Conservation (phyloP, 1,140 invertebrate species). For the Drosophila erecta region DNA sequence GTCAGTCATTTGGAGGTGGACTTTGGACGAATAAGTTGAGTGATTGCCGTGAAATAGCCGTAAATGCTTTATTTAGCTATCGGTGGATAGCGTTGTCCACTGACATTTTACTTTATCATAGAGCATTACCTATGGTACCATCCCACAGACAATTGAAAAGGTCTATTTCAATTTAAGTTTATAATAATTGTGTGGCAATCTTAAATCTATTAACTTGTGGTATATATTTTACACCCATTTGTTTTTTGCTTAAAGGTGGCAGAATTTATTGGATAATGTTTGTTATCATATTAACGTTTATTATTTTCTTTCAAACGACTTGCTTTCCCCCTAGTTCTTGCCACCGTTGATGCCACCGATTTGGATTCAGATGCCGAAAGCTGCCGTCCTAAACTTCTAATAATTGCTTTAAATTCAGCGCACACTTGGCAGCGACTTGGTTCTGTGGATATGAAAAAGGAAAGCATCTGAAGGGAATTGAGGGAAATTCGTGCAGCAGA, state of each 20-base stretch:
- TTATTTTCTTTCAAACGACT: background rate
- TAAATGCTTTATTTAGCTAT: conserved; percentile 11
- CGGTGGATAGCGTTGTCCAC: background rate
- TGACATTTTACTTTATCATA: background rate
- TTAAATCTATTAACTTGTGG: too few relatives aligned
- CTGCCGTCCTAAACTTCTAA: conserved; percentile 40
- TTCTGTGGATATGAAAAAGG: conserved; percentile 10
- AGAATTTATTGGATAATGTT: too few relatives aligned
- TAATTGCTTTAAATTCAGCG: conserved; percentile 46
- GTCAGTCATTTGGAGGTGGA: conserved; percentile 31
- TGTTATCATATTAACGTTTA: too few relatives aligned
- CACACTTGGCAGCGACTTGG: conserved; percentile 32
- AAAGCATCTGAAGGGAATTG: conserved; percentile 44
- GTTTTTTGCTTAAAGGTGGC: too few relatives aligned
- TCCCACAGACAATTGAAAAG: too few relatives aligned
- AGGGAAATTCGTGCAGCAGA: conserved; percentile 27
- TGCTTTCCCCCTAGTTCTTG: background rate
- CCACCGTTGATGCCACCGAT: background rate
- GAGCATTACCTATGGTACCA: too few relatives aligned
- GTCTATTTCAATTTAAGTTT: too few relatives aligned
- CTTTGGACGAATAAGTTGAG: conserved; percentile 17
- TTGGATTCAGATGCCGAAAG: conserved; percentile 5
- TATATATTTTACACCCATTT: too few relatives aligned
- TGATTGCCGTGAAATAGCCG: conserved; percentile 5
- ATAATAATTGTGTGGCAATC: too few relatives aligned